A percentile compares a stretch with the other conserved stretches of the same genome.
These are phyloP conservation scores for Rhinoderma darwinii DNA, from an alignment of 2,113 vertebrate species.

Conservation along the genomic window DNA sequence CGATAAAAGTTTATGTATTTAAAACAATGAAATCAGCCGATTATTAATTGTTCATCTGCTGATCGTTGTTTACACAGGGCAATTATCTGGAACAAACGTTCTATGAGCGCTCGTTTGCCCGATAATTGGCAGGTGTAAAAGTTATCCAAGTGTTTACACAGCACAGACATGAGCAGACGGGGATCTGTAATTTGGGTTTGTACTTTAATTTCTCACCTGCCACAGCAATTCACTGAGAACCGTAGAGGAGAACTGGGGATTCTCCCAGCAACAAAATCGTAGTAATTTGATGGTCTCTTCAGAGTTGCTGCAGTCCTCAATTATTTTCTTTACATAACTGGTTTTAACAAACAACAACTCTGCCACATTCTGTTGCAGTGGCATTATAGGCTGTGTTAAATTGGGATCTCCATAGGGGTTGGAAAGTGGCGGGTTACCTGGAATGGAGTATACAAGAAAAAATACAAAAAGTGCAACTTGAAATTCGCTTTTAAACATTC, in stretches of 20 bases:
- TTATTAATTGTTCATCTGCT: too few relatives aligned
- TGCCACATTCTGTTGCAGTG: constrained; percentile 94
- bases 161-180: too few relatives aligned
- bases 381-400: constrained; percentile 94
- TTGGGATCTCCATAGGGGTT: constrained; percentile 97
- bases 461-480: not conserved
- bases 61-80: too few relatives aligned
- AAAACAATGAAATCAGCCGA: too few relatives aligned
- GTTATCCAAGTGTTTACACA: too few relatives aligned
- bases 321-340: constrained; percentile 99
- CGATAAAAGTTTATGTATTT: too few relatives aligned
- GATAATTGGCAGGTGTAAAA: too few relatives aligned
- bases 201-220: constrained; percentile 86
- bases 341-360: constrained; percentile 98
- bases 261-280: constrained; percentile 99
- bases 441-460: not conserved
- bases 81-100: too few relatives aligned
- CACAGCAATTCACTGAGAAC: constrained; percentile 98
- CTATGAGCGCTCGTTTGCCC: too few relatives aligned
- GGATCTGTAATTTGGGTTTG: too few relatives aligned
- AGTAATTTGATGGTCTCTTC: constrained; percentile 98
- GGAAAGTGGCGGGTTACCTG: constrained; percentile 95
- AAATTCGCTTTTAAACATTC: too few relatives aligned
- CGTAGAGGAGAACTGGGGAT: constrained; percentile 98
- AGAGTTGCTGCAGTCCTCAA: constrained; percentile 98